These are phyloP conservation scores for Octonoba sinensis DNA, from an alignment of 2,888 invertebrate genomes.

Conservation along the genomic window DNA sequence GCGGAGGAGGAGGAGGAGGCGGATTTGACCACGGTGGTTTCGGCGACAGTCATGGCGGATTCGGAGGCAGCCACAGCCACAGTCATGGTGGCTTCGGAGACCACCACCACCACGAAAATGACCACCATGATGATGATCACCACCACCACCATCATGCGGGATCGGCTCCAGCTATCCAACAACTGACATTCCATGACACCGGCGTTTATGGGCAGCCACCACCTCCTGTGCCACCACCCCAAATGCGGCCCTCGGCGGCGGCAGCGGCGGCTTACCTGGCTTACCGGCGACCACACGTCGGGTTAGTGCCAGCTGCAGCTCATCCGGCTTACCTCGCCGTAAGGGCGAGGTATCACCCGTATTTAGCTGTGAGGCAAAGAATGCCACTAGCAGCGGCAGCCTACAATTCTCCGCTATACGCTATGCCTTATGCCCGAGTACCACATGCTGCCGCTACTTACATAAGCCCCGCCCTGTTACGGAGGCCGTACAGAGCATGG, in stretches of 20 bases:
- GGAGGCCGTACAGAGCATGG: constrained; percentile 24
- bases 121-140: constrained; percentile 1
- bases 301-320: constrained; percentile 8
- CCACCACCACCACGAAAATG: not conserved
- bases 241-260: not conserved
- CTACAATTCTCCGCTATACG: constrained; percentile 5
- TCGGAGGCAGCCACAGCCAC: constrained; percentile 1
- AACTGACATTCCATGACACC: constrained; percentile 47
- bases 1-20: not conserved
- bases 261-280: constrained; percentile 4
- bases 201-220: constrained; percentile 18
- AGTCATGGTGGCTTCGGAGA: constrained; percentile 2
- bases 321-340: constrained; percentile 30
- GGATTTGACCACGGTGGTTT: constrained; percentile 6
- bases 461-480: constrained; percentile 24
- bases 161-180: constrained; percentile 22
- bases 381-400: constrained; percentile 9
- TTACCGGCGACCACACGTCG: constrained; percentile 6
- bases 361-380: constrained; percentile 22
- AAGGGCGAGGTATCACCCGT: constrained; percentile 19
- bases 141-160: constrained; percentile 2
- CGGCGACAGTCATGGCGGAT: no score
- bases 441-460: constrained; percentile 12
- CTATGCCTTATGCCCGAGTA: constrained; percentile 26
- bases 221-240: not conserved